A percentile compares a stretch with the other conserved stretches of the same genome.
Conservation (phyloP, 2,797 vertebrate genomes). For the Salmo trutta region DNA sequence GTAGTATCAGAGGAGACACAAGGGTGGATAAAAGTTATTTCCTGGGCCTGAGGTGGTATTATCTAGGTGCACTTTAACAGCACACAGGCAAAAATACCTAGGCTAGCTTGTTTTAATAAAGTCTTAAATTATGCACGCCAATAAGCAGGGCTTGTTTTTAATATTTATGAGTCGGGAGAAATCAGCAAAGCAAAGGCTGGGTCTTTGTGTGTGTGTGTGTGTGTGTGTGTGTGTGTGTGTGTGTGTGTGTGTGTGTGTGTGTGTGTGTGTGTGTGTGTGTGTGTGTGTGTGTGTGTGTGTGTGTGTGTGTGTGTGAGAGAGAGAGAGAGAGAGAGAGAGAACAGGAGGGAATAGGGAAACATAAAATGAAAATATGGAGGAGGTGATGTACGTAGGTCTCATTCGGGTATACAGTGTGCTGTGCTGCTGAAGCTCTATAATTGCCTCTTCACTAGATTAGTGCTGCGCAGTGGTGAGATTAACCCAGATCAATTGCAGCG, state of each 20-base stretch:
- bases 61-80: constrained; percentile 35
- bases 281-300: neutral
- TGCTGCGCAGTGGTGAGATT: neutral
- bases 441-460: constrained; percentile 62
- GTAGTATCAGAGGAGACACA: neutral
- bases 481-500: constrained; percentile 22
- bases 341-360: constrained; percentile 10
- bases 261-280: too few relatives aligned
- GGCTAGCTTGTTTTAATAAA: constrained; percentile 63
- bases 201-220: too few relatives aligned
- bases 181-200: constrained; percentile 7
- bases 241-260: neutral
- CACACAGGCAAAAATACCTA: constrained; percentile 19
- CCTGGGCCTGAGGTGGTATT: constrained; percentile 2
- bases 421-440: constrained; percentile 42
- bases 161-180: constrained; percentile 60
- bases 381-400: constrained; percentile 34
- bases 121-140: constrained; percentile 64
- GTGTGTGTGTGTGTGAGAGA: constrained; percentile 2
- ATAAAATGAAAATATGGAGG: too few relatives aligned
- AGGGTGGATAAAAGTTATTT: neutral
- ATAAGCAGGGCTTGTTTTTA: constrained; percentile 56
- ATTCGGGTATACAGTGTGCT: constrained; percentile 31
- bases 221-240: too few relatives aligned
- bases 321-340: constrained; percentile 28